Evolutionary conservation across 2,888 invertebrate genomes (phyloP).

Genomic region (Megastigmus dorsalis): DNA sequence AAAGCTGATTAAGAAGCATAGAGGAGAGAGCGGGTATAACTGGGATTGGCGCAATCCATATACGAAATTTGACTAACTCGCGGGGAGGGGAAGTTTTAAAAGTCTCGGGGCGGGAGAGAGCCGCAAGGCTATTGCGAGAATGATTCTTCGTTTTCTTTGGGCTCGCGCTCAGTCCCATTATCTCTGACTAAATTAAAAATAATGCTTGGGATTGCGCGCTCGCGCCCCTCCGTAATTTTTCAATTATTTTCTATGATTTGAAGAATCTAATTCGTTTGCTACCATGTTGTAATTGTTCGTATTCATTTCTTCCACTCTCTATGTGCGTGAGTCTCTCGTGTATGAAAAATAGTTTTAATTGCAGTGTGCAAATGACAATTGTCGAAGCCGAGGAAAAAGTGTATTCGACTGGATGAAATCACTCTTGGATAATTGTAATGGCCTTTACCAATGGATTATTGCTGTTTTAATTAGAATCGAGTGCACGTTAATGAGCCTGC

Average conservation of each 20-base stretch:
- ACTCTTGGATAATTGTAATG: not conserved
- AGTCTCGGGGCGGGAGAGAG: not conserved
- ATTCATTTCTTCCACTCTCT: not conserved
- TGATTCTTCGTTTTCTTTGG: not conserved
- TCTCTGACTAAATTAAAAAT: constrained; percentile 18
- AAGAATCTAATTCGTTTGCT: not conserved
- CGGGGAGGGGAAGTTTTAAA: constrained; percentile 13
- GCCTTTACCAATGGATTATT: not conserved
- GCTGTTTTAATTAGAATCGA: too few species aligned
- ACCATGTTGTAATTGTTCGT: not conserved
- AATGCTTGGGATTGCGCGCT: constrained; percentile 27
- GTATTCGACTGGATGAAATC: too few species aligned
- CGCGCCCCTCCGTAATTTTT: constrained; percentile 25
- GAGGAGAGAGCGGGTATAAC: not conserved
- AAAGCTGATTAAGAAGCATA: constrained; percentile 36
- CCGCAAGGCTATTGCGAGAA: not conserved
- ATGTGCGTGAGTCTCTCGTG: too few species aligned
- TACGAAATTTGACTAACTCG: constrained; percentile 10
- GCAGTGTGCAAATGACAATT: too few species aligned
- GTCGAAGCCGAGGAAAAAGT: too few species aligned
- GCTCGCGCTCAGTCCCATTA: constrained; percentile 16
- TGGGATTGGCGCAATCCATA: constrained; percentile 13
- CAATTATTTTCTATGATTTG: constrained; percentile 26
- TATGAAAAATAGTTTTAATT: too few species aligned
- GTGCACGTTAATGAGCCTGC: too few species aligned